These are phyloP conservation scores for Metalampra italica DNA, from an alignment of 2,888 invertebrate species.

Conservation along the genomic window DNA sequence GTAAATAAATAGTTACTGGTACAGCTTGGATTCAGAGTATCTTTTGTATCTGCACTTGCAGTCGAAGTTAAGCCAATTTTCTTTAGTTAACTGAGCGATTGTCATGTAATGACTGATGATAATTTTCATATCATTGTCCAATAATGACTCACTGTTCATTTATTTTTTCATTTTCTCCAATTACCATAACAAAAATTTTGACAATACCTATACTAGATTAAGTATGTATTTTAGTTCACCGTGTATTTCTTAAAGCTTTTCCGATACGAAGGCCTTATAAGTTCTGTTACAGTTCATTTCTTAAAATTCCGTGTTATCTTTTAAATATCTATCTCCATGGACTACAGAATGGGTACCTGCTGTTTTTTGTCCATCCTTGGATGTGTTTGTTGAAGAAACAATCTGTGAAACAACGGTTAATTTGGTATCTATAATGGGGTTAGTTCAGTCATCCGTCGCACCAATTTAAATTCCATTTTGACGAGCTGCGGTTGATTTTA, in stretches of 20 bases:
- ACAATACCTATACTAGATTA: too few relatives aligned
- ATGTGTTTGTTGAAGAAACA: constrained; percentile 63
- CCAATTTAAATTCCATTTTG: constrained; percentile 64
- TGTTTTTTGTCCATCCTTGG: constrained; percentile 64
- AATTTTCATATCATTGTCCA: too few relatives aligned
- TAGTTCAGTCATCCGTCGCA: constrained; percentile 27
- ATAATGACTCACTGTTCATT: too few relatives aligned
- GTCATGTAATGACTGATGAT: too few relatives aligned
- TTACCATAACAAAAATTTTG: too few relatives aligned
- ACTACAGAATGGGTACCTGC: constrained; percentile 47
- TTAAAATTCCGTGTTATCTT: neutral
- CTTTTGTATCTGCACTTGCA: too few relatives aligned
- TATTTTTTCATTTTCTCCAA: too few relatives aligned
- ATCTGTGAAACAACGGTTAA: constrained; percentile 69
- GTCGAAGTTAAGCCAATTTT: too few relatives aligned
- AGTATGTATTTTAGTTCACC: too few relatives aligned
- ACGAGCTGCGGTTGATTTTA: constrained; percentile 42
- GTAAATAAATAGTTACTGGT: constrained; percentile 21
- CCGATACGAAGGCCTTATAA: too few relatives aligned
- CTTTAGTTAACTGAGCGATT: too few relatives aligned
- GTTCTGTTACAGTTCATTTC: neutral
- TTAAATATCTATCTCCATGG: neutral
- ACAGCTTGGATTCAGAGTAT: constrained; percentile 7
- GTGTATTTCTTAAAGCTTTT: too few relatives aligned
- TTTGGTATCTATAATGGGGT: constrained; percentile 43